phyloP scores from a whole-genome alignment of 2,797 vertebrate genomes.

The Phylloscopus collybita region DNA sequence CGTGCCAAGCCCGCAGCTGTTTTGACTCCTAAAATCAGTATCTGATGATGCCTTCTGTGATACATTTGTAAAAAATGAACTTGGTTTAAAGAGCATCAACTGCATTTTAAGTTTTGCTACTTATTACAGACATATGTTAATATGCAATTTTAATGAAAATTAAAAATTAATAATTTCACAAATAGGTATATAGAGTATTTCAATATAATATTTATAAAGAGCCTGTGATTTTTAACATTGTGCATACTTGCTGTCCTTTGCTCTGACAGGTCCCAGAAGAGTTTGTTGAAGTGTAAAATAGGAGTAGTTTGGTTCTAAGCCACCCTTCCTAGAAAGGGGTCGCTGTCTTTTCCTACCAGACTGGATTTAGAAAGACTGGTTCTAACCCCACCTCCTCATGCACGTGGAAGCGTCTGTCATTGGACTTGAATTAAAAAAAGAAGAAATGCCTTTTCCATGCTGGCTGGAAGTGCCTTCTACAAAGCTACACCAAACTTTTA shows the following conservation, averaged over 20 bases:
- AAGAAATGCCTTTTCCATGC: neutral
- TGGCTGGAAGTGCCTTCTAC: neutral
- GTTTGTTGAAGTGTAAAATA: neutral
- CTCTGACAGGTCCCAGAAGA: neutral
- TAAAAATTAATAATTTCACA: neutral
- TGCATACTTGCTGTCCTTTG: neutral
- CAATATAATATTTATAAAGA: neutral
- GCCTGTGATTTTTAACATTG: neutral
- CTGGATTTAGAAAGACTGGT: neutral
- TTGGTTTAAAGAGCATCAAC: neutral
- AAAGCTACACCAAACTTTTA: fast-evolving
- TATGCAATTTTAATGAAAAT: neutral
- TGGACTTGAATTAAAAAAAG: neutral
- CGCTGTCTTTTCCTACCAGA: neutral
- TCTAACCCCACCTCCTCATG: neutral
- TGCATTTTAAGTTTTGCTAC: neutral
- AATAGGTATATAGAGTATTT: neutral
- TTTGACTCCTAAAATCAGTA: neutral
- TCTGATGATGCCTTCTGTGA: neutral
- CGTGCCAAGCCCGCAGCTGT: neutral
- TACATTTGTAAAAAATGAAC: neutral
- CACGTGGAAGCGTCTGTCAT: fast-evolving
- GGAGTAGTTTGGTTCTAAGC: neutral
- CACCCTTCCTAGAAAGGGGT: neutral
- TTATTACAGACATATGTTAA: neutral